Evolutionary conservation across 2,888 invertebrate species (phyloP), one percentile per base, ranked within the genome.

Genomic region (Sclerodermus sp.): DNA sequence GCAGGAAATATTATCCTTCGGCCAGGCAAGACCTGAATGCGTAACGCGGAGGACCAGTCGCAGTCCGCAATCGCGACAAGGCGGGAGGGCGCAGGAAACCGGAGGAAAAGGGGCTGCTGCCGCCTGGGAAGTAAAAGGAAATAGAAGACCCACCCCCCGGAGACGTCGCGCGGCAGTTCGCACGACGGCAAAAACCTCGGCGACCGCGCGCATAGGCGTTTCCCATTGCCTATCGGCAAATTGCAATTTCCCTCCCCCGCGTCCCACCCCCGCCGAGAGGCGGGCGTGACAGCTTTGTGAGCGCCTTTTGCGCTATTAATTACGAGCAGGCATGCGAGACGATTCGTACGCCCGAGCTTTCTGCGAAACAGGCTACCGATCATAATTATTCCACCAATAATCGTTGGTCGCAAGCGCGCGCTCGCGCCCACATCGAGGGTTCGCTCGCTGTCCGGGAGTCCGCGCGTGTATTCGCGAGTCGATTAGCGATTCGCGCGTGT

Each of bases 311-410:
- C 66, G 64, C 73, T 75, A 76, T 76, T 75, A 76, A 76, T 76
- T 76, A 74, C 70, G 69, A 70, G 64, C 76, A 72, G 67, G 73
- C 76, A 76, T 75, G 76, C 75, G 71, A 75, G 70, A 74, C 74
- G 71, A 70, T 72, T 69, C 66, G 62, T 65, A 62, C 57, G 45
- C 42, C 37, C 18, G 60, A 47, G 34, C 50, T 61, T 66, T 62
- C 63, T 58, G 51, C 59, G 60, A 64, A 62, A 57, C 63, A 53
- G 59, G 57, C 67, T 66, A 64, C 67, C 60, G 67, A 68, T 68
- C 71, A 68, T 71, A 68, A 70, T 64, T 70, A 58, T 65, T 66
- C 64, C 61, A 50, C 58, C 61, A 64, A 63, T 62, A 59, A 51
- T 62, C 53, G 62, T 53, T 57, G 54, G 16, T 41, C 48, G 46